Conservation (phyloP, 2,113 vertebrate species). For the Pavo muticus region DNA sequence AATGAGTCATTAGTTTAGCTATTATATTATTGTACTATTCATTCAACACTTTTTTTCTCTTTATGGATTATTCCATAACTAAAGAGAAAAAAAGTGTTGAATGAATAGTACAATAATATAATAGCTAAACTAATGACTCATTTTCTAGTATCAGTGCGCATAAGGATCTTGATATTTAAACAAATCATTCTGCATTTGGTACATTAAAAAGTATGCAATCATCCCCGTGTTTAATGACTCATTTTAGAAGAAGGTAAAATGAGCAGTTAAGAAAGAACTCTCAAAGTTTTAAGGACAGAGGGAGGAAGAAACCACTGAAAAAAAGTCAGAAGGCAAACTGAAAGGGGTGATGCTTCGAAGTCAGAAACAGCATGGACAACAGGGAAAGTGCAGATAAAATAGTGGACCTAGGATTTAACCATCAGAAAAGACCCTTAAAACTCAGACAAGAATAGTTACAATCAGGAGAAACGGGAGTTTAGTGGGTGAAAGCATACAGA, state of each 20-base stretch:
- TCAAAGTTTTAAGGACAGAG: background rate
- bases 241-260: background rate
- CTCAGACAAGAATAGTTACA: background rate
- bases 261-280: background rate
- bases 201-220: background rate
- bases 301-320: background rate
- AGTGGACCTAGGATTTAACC: background rate
- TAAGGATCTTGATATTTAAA: background rate
- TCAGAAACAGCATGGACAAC: background rate
- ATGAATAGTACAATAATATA: background rate
- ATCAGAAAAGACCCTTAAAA: background rate
- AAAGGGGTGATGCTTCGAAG: accelerated
- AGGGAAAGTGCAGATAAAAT: background rate
- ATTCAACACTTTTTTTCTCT: too few relatives aligned
- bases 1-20: too few relatives aligned
- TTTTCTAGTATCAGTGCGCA: background rate
- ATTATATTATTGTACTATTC: too few relatives aligned
- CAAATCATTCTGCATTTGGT: accelerated
- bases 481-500: background rate
- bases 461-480: background rate
- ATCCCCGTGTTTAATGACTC: background rate
- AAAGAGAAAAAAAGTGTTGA: background rate
- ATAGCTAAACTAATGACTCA: background rate
- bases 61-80: background rate
- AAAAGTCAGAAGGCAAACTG: background rate